These are phyloP conservation scores for Leptinotarsa tumamoca DNA, from an alignment of 2,888 invertebrate genomes.

Conservation along the genomic window DNA sequence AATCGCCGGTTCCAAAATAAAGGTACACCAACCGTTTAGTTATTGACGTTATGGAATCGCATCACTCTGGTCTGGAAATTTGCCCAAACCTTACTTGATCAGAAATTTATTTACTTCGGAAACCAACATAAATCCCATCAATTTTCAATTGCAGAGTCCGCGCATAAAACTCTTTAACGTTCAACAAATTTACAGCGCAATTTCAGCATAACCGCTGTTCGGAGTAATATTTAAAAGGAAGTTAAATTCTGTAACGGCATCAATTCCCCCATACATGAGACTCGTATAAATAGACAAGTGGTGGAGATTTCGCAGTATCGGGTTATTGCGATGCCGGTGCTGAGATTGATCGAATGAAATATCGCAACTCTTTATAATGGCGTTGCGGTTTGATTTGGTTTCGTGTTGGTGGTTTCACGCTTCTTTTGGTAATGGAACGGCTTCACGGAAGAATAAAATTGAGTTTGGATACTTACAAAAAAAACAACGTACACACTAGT, in stretches of 20 bases:
- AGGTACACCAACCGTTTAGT: neutral
- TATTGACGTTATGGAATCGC: neutral
- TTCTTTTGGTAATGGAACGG: neutral
- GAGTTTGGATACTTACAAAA: neutral
- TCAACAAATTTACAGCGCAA: constrained; percentile 34
- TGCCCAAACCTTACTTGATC: constrained; percentile 40
- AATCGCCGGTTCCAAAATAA: neutral
- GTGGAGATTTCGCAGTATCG: neutral
- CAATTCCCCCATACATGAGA: constrained; percentile 6
- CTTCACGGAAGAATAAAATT: neutral
- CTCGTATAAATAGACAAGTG: neutral
- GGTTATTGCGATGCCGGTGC: neutral
- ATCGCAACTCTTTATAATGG: neutral
- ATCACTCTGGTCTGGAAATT: neutral
- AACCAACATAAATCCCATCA: constrained; percentile 37
- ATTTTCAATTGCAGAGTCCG: constrained; percentile 38
- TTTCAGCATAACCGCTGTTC: constrained; percentile 22
- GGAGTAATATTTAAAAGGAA: constrained; percentile 20
- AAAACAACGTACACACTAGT: too few species aligned
- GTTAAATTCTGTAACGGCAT: constrained; percentile 18
- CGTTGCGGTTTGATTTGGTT: constrained; percentile 1
- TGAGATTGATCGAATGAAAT: constrained; percentile 3
- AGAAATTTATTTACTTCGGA: constrained; percentile 45
- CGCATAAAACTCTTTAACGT: constrained; percentile 32
- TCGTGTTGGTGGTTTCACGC: neutral